Percentiles rank a stretch among this genome's conserved stretches.
phyloP scores from a whole-genome alignment of 2,113 vertebrate genomes.

The Grammatotria lemairii region DNA sequence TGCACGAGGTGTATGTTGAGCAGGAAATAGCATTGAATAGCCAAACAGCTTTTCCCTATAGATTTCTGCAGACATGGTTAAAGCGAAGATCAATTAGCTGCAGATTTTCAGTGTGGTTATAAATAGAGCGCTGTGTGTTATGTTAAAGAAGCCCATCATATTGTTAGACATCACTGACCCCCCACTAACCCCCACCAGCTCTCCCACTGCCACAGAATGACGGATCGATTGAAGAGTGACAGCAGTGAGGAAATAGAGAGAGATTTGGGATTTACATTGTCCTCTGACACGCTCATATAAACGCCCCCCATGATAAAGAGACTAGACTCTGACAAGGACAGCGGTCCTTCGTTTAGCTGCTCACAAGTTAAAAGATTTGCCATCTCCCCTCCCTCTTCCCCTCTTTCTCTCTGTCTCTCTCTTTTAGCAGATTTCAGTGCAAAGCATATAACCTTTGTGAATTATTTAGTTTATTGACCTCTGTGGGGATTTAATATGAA shows the following conservation, averaged over 20 bases:
- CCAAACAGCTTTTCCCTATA: not conserved
- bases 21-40: not conserved
- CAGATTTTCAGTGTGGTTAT: not conserved
- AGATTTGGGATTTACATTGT: conserved; percentile 64
- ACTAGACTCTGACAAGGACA: conserved; percentile 59
- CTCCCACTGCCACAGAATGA: conserved; percentile 35
- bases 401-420: conserved; percentile 9
- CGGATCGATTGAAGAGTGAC: conserved; percentile 61
- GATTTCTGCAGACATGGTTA: not conserved
- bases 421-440: conserved; percentile 67
- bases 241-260: conserved; percentile 57
- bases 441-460: conserved; percentile 77
- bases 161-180: conserved; percentile 29
- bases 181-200: not conserved
- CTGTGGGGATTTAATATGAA: conserved; percentile 77
- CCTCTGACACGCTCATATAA: conserved; percentile 60
- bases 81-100: not conserved
- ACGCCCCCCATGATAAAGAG: conserved; percentile 56
- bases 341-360: conserved; percentile 43
- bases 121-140: conserved; percentile 4
- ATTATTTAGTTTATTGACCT: conserved; percentile 84
- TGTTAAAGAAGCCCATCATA: conserved; percentile 12
- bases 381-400: conserved; percentile 10
- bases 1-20: not conserved
- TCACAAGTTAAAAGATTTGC: conserved; percentile 65